Evolutionary conservation across 2,113 vertebrate genomes (phyloP).

Genomic region (Larimichthys crocea): DNA sequence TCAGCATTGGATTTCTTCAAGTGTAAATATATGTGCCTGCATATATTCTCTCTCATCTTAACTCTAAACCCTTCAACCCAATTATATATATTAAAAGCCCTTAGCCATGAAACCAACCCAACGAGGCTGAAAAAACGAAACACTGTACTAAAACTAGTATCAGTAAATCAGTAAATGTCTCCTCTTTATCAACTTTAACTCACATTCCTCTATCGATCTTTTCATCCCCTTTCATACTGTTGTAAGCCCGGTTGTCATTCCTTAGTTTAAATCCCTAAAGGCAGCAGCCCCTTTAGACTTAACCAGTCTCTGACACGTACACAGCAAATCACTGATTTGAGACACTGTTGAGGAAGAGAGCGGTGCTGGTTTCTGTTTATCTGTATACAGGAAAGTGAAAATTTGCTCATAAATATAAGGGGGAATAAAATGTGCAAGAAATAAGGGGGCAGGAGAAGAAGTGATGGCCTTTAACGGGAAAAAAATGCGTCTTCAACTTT

Average conservation of each 20-base stretch:
- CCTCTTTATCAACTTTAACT: conserved; percentile 29
- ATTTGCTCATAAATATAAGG: neutral
- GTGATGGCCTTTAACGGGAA: neutral
- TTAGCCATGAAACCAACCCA: neutral
- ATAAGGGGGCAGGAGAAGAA: neutral
- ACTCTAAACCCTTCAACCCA: neutral
- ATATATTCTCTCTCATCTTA: conserved; percentile 4
- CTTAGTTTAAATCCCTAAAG: conserved; percentile 24
- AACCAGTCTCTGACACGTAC: conserved; percentile 8
- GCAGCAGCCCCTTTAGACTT: conserved; percentile 2
- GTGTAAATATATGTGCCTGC: neutral
- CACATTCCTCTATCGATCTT: conserved; percentile 27
- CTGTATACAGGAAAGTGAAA: neutral
- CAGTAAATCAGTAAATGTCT: conserved; percentile 34
- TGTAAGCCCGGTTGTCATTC: conserved; percentile 22
- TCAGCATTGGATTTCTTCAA: conserved; percentile 33
- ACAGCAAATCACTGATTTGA: conserved; percentile 32
- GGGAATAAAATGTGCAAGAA: neutral
- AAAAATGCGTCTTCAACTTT: neutral
- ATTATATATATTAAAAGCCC: neutral
- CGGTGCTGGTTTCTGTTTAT: neutral
- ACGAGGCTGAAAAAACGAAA: neutral
- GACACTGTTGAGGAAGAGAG: neutral
- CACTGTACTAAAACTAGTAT: no score
- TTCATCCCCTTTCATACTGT: conserved; percentile 13